Evolutionary conservation across 2,888 invertebrate species (phyloP), one percentile per base, ranked within the genome.

Genomic region (Stenurella melanura): DNA sequence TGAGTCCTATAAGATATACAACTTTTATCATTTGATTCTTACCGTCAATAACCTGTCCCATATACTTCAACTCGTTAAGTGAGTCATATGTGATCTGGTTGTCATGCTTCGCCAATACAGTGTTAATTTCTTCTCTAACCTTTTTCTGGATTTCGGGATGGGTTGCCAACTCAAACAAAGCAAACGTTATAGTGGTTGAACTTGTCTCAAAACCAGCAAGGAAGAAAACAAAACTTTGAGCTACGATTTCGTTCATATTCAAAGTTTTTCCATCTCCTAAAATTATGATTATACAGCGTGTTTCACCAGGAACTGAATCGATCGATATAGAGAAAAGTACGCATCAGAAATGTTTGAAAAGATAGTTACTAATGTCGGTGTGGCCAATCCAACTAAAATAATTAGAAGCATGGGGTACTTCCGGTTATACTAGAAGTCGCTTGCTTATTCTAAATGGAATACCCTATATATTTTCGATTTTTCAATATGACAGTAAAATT

Each of bases 171-270:
- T 83, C 82, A 60, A 78, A 83, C 19, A 84, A 69, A n/a, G 77
- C 79, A 63, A 82, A 84, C 5, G 82, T 82, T 83, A 83, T 83
- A 1, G 84, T 82, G 0, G 83, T 82, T 0, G 84, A 80, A 60
- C 83, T 83, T 6, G 84, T 84, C 76, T 84, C 84, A 68, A 80
- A 84, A 30, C 84, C 83, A 15, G 84, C 84, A 19, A 77, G 50
- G 38, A 83, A 84, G 58, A 84, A 84, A 17, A 84, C 72, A 50
- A 83, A 82, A 73, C 81, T 74, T 73, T 85, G 84, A 7, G 83
- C 83, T 5, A 76, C 78, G 17, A 83, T 72, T 67, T 83, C 83
- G 6, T 80, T 19, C 19, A 82, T 60, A 0, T 77, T 81, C 34
- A 81, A 58, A 12, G 74, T 66, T 26, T 64, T 77, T 15, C 79